These are phyloP conservation scores for Machimus atricapillus DNA, from an alignment of 2,888 invertebrate species.

Conservation along the genomic window DNA sequence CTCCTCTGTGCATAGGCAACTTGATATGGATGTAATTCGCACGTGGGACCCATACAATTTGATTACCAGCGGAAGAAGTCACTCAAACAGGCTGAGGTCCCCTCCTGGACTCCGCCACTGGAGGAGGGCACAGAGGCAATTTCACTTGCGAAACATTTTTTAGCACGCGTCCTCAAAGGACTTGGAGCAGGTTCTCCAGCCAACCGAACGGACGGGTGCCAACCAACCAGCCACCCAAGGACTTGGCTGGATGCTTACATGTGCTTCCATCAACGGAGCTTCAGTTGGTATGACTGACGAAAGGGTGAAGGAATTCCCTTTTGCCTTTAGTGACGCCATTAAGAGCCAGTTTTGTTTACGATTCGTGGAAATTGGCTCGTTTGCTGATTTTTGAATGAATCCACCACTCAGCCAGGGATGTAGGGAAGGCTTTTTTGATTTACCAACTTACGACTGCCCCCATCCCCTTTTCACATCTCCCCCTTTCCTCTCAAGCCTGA, in stretches of 20 bases:
- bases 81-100: neutral
- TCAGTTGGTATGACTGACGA: neutral
- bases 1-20: neutral
- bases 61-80: neutral
- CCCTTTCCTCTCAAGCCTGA: neutral
- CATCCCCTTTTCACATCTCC: neutral
- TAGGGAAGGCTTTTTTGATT: neutral
- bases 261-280: neutral
- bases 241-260: neutral
- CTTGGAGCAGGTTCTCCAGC: neutral
- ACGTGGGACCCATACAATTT: neutral
- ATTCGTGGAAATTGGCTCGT: neutral
- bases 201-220: neutral
- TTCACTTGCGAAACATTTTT: neutral
- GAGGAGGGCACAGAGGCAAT: neutral
- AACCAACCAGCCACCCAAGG: neutral
- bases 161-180: neutral
- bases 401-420: neutral
- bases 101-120: neutral
- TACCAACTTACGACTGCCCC: neutral
- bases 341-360: neutral
- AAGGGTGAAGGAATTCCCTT: neutral
- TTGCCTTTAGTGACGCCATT: neutral
- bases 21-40: neutral
- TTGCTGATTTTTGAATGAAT: constrained; percentile 20